Base-by-base conservation (phyloP, 2,888 invertebrate genomes). In the Drosophila affinis region DNA sequence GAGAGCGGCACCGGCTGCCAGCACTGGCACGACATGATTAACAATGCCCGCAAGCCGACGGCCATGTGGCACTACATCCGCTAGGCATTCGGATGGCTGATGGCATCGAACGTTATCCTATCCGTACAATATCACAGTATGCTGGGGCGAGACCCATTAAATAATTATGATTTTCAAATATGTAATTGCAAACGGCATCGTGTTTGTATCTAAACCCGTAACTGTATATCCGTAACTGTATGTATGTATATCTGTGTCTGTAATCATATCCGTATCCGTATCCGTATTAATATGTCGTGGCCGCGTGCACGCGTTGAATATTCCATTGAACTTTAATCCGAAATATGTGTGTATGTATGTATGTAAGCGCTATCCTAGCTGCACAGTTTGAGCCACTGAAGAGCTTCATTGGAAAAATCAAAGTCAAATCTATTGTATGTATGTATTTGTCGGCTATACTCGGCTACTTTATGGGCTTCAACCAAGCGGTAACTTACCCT, bases 41-140 rank as follows among this genome's bases (percentile, higher is more conserved):
- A 96, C 89, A 96, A 96, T 92, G 96, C 96, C 52, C 94, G 97
- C 81, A 97, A 97, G 91, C 95, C 97, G 21, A 95, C 97, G 80
- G 96, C 97, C 78, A 97, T 96, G 95, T 98, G 98, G 98, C 98
- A 98, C 92, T 95, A 95, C 75, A 93, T 97, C 76, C 94, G 95
- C 93, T 95, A 95, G 93, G 29, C 29, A 7, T 7, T 7, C 27
- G 7, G 7, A 55, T 17, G 21, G 21, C 9, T 21, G n/a, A n/a
- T n/a, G 32, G 55, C 9, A 14, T 10, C 34, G 4, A 44, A 5
- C 17, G 24, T 7, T 39, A 44, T 7, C 18, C 24, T 39, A 44
- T 7, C 18, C 24, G 54, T 34, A 29, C 17, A 54, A 39, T 21
- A 29, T 29, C 29, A 29, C 29, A 54, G 18, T 34, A 39, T 14